These are phyloP conservation scores for Orthosia gracilis DNA, from an alignment of 2,888 invertebrate genomes.

Conservation along the genomic window DNA sequence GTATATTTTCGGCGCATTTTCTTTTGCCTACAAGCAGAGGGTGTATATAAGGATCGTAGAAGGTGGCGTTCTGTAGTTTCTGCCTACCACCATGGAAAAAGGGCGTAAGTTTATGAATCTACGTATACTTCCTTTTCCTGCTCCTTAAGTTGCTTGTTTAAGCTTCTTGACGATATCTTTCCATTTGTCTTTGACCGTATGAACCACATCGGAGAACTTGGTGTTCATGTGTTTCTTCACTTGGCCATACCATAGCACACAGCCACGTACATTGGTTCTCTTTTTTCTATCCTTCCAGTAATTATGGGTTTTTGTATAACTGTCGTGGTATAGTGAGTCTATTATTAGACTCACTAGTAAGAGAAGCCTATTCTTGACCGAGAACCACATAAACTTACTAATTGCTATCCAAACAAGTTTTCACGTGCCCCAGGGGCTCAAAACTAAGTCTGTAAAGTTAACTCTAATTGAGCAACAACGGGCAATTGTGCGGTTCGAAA, in stretches of 20 bases:
- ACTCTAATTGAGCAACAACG: constrained; percentile 52
- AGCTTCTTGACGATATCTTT: not conserved
- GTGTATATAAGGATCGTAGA: no score
- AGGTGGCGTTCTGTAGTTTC: no score
- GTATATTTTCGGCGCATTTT: no score
- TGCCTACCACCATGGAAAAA: no score
- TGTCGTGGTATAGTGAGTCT: not conserved
- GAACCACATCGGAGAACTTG: not conserved
- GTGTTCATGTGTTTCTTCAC: not conserved
- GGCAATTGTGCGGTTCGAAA: constrained; percentile 22
- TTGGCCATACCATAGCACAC: not conserved
- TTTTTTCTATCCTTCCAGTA: not conserved
- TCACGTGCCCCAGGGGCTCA: not conserved
- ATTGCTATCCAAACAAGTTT: constrained; percentile 37
- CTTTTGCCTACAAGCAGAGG: no score
- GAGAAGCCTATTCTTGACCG: not conserved
- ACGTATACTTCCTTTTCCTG: not conserved
- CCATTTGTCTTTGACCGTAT: not conserved
- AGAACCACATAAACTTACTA: constrained; percentile 23
- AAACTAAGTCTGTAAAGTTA: constrained; percentile 19
- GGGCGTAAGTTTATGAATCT: no score
- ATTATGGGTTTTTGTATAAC: not conserved
- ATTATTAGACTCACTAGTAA: not conserved
- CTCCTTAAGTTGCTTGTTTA: not conserved
- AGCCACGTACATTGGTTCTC: not conserved